phyloP scores from a whole-genome alignment of 2,888 invertebrate species.

The Nipponacmea schrenckii region DNA sequence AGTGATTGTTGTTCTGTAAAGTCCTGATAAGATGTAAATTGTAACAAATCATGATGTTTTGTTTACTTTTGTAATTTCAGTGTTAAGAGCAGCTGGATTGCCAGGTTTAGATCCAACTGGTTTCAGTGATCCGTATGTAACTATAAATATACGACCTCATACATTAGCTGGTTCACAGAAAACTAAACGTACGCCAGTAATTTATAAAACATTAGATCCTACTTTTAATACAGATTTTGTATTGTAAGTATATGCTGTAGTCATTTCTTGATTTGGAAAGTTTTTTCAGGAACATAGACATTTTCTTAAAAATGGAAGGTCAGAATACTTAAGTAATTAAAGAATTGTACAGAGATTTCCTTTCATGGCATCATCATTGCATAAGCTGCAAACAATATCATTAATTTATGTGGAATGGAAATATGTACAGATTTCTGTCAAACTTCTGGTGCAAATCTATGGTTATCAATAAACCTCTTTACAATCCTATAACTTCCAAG shows the following conservation, averaged over 20 bases:
- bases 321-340: background rate
- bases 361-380: too few relatives aligned
- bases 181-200: conserved; percentile 44
- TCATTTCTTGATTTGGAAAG: background rate
- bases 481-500: too few relatives aligned
- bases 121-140: conserved; percentile 58
- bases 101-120: conserved; percentile 56
- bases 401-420: too few relatives aligned
- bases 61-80: conserved; percentile 35
- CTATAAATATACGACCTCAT: conserved; percentile 51
- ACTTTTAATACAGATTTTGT: conserved; percentile 57
- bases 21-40: too few relatives aligned
- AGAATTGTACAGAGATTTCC: background rate
- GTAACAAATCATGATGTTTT: too few relatives aligned
- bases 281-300: background rate
- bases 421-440: too few relatives aligned
- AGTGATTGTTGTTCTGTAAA: too few relatives aligned
- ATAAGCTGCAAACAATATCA: too few relatives aligned
- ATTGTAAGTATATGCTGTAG: conserved; percentile 50
- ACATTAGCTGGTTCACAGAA: conserved; percentile 43
- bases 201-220: conserved; percentile 54
- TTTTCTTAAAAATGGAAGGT: background rate
- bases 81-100: conserved; percentile 51
- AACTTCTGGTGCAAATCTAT: too few relatives aligned
- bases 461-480: too few relatives aligned